Evolutionary conservation across 2,888 invertebrate species (phyloP).

Genomic region (Himalopsyche kuldschensis): DNA sequence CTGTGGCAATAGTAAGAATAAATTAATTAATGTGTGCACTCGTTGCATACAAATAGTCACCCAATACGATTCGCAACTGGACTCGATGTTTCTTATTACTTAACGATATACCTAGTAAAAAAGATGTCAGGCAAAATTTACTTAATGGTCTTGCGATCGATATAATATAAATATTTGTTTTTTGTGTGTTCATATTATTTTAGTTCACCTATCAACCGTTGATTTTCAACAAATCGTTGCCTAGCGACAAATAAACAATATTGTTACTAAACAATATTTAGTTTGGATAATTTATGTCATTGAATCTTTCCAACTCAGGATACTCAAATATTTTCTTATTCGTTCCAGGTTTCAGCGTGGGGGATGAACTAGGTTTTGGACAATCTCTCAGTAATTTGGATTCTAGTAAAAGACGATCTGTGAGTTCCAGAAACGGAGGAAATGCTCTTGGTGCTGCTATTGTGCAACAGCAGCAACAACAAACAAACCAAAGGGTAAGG

Average conservation of each 20-base stretch:
- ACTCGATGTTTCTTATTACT: no score
- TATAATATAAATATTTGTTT: no score
- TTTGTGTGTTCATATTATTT: no score
- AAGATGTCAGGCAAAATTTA: no score
- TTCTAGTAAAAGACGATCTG: slow-evolving; percentile 68
- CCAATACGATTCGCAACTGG: no score
- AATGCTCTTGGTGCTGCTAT: slow-evolving; percentile 50
- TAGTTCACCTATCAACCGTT: no score
- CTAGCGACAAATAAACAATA: neutral
- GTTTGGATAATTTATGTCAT: neutral
- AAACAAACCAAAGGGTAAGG: neutral
- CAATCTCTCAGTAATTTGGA: slow-evolving; percentile 81
- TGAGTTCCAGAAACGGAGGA: slow-evolving; percentile 60
- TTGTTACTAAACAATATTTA: neutral
- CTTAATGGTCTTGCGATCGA: no score
- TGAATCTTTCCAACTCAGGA: neutral
- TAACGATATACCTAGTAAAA: no score
- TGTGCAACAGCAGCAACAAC: slow-evolving; percentile 39
- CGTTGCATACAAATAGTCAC: no score
- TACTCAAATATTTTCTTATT: slow-evolving; percentile 39
- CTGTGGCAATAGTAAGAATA: no score
- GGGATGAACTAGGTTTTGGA: slow-evolving; percentile 83
- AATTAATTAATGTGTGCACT: no score
- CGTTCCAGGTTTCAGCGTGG: slow-evolving; percentile 77
- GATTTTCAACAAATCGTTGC: neutral